Evolutionary conservation across 2,888 invertebrate genomes (phyloP), one percentile per base, ranked within the genome.

Genomic region (Formica aserva): DNA sequence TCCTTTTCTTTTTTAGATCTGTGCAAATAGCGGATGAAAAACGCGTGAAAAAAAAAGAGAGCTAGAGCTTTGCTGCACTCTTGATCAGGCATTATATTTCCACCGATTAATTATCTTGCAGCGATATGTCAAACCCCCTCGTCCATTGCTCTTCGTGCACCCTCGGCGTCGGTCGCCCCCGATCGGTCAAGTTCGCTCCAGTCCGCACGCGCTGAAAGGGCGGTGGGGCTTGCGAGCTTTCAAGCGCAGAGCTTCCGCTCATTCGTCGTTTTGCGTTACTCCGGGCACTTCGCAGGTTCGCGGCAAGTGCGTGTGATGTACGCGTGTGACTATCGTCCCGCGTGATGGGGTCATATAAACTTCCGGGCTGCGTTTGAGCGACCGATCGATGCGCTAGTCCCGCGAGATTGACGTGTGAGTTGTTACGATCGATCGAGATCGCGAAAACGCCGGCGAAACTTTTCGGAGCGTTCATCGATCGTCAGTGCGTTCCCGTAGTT

Each of bases 191-290:
- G 48, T 83, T 88, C 84, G 90, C 80, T 48, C 63, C 75, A 85
- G 74, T 87, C 84, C 88, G 85, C 86, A 75, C 67, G 85, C 84
- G 85, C 83, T 84, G 88, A 86, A 76, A 75, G 89, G 89, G 91
- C 89, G 89, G 92, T 89, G 90, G 91, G 90, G 91, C 88, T 89
- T 85, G 88, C 86, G 88, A 88, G 90, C 82, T 88, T 89, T 87
- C 86, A 71, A 87, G 67, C 78, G 72, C 82, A 86, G 78, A 83
- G 88, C 88, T 86, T 88, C 86, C 88, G 86, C 80, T 90, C 88
- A 92, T 90, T 93, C 92, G 92, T 89, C 91, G 89, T 88, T 86
- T 87, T 84, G 91, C 91, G 87, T 85, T 69, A 87, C 87, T 74
- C 76, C 84, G 90, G 89, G 85, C 74, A 85, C 69, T 75, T 84